phyloP scores from a whole-genome alignment of 2,888 invertebrate genomes.

The Cacoxenus indagator region DNA sequence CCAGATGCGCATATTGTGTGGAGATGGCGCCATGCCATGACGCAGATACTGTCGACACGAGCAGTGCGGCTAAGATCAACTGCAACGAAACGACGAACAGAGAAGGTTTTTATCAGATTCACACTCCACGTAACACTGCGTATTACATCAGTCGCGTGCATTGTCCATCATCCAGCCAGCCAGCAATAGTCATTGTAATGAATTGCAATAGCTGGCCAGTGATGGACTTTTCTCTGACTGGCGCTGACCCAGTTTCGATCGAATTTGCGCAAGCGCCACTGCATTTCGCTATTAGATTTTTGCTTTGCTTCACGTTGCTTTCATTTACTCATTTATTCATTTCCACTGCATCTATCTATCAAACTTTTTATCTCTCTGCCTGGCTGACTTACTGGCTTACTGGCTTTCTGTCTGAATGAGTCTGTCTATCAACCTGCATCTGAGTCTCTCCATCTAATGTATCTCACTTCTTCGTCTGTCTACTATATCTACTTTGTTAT shows the following conservation, averaged over 20 bases:
- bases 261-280: constrained; percentile 32
- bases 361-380: constrained; percentile 2
- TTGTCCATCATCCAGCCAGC: constrained; percentile 35
- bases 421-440: constrained; percentile 21
- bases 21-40: constrained; percentile 69
- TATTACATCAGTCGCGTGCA: constrained; percentile 19
- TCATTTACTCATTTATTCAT: constrained; percentile 37
- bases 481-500: not conserved
- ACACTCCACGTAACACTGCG: constrained; percentile 33
- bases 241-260: constrained; percentile 31
- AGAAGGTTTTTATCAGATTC: not conserved
- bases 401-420: constrained; percentile 23
- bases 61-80: constrained; percentile 66
- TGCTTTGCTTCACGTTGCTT: constrained; percentile 24
- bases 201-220: not conserved
- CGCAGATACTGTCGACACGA: constrained; percentile 68
- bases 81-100: constrained; percentile 34
- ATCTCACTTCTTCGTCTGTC: not conserved
- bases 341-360: constrained; percentile 23
- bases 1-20: constrained; percentile 75
- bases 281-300: too few relatives aligned
- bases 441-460: not conserved
- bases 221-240: constrained; percentile 11
- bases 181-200: constrained; percentile 1
- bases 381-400: constrained; percentile 11